Percentiles rank a stretch among this genome's conserved stretches.
Evolutionary conservation across 2,888 invertebrate species (phyloP).

Genomic region (Metacarcinus magister): DNA sequence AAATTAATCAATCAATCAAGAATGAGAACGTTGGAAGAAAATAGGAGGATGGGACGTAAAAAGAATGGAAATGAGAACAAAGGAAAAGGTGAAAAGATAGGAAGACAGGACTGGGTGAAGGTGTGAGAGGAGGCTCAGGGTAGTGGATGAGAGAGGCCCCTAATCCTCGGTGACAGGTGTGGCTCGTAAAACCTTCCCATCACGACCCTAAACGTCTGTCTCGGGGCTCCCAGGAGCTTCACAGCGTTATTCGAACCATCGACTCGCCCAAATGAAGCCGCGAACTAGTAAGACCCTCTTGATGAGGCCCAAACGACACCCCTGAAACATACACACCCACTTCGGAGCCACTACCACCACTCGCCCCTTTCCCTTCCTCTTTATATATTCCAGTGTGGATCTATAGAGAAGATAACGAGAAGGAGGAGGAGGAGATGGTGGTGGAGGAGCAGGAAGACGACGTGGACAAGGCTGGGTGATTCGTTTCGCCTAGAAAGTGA

Average conservation of each 20-base stretch:
- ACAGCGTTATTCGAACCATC: conserved; percentile 36
- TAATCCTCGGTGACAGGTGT: conserved; percentile 6
- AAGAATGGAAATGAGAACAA: not conserved
- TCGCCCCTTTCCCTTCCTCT: not conserved
- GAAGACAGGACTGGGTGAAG: not conserved
- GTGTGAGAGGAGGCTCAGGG: not conserved
- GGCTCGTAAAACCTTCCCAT: conserved; percentile 9
- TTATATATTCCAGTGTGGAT: not conserved
- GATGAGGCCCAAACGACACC: not conserved
- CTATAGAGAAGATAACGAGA: not conserved
- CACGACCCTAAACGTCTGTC: conserved; percentile 44
- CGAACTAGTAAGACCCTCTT: not conserved
- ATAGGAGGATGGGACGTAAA: not conserved
- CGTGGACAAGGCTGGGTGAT: not conserved
- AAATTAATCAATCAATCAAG: no score
- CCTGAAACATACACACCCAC: not conserved
- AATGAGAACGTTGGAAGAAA: not conserved
- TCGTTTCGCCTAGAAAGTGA: not conserved
- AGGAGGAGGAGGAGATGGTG: not conserved
- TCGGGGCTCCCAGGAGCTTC: not conserved
- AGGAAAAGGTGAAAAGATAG: not conserved
- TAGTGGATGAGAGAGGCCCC: not conserved
- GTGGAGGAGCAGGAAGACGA: not conserved
- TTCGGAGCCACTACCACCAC: not conserved
- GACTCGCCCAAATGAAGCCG: not conserved